Percentiles rank a stretch among this genome's conserved stretches.
Conservation (phyloP, 1,140 invertebrate species). For the Scylla paramamosain region DNA sequence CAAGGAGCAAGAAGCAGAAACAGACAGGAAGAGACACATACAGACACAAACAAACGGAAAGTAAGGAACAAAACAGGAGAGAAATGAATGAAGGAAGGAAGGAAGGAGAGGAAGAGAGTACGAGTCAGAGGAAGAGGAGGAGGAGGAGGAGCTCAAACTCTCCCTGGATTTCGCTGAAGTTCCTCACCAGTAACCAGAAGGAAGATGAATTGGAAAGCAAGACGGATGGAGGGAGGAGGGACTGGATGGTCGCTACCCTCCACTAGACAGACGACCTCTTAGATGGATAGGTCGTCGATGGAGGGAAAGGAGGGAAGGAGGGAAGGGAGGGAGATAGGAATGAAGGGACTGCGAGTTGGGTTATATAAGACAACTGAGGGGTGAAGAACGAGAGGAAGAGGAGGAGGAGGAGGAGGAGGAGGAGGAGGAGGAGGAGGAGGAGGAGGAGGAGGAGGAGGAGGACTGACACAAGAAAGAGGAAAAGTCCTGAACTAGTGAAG, state of each 20-base stretch:
- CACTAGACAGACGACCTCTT: constrained; percentile 37
- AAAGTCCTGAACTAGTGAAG: background rate
- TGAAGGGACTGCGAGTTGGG: background rate
- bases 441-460: background rate
- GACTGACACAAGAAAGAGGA: background rate
- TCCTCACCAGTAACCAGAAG: constrained; percentile 35
- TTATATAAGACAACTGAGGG: background rate
- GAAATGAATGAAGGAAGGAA: too few species aligned
- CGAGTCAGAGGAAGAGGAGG: background rate
- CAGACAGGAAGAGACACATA: background rate
- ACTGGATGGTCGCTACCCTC: background rate
- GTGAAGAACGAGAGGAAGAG: background rate
- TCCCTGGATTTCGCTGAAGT: background rate
- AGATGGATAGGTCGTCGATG: constrained; percentile 39
- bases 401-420: background rate
- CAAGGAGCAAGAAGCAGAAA: too few species aligned
- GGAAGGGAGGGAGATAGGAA: background rate
- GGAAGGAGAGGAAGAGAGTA: background rate
- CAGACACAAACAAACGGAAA: background rate
- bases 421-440: background rate
- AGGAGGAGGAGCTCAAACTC: background rate
- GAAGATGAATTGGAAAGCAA: constrained; percentile 46
- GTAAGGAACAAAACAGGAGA: too few species aligned
- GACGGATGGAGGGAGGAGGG: constrained; percentile 5
- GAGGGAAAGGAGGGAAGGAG: background rate